Evolutionary conservation across 2,113 vertebrate genomes (phyloP).

Genomic region (Hypomesus transpacificus): DNA sequence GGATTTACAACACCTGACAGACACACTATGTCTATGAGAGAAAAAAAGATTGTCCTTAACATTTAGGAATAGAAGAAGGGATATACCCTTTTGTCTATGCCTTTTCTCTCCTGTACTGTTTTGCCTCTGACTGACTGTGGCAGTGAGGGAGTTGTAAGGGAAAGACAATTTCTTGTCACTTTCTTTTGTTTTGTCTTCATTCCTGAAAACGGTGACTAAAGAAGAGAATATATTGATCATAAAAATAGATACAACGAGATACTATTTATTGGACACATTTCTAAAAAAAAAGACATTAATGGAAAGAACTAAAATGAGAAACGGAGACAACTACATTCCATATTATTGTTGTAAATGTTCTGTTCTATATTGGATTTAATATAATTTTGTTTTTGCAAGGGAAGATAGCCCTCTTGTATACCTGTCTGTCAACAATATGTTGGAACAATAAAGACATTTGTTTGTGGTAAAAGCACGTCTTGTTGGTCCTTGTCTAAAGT

Average conservation of each 20-base stretch:
- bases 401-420: constrained; percentile 52
- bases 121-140: constrained; percentile 42
- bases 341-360: constrained; percentile 63
- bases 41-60: constrained; percentile 37
- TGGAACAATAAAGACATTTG: constrained; percentile 68
- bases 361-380: constrained; percentile 61
- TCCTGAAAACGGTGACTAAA: constrained; percentile 59
- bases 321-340: constrained; percentile 64
- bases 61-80: constrained; percentile 51
- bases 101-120: constrained; percentile 28
- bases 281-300: constrained; percentile 35
- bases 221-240: constrained; percentile 62
- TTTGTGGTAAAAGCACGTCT: constrained; percentile 56
- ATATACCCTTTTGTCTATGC: constrained; percentile 48
- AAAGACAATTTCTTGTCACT: constrained; percentile 41
- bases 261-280: constrained; percentile 70
- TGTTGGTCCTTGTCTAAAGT: constrained; percentile 20
- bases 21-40: constrained; percentile 27
- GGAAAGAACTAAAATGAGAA: constrained; percentile 38
- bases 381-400: constrained; percentile 64
- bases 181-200: constrained; percentile 57
- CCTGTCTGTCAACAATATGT: constrained; percentile 66
- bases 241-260: constrained; percentile 63
- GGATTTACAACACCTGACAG: constrained; percentile 30
- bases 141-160: constrained; percentile 28